A percentile compares a stretch with the other conserved stretches of the same genome.
Evolutionary conservation across 2,797 vertebrate species (phyloP).

Genomic region (Lithobates sylvaticus): DNA sequence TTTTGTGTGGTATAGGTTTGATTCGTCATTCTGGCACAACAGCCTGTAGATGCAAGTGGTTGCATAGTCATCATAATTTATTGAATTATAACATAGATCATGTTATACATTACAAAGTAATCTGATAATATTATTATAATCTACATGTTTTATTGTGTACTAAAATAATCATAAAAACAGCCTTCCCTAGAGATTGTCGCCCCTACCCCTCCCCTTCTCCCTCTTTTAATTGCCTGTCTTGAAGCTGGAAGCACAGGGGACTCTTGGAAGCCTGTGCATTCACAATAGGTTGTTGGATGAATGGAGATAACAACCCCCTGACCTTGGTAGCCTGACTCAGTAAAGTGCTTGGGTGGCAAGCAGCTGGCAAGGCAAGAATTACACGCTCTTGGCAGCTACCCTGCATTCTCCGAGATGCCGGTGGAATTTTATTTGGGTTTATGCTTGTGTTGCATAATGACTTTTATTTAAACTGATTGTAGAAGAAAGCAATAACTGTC

Average conservation of each 20-base stretch:
- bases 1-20: neutral
- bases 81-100: neutral
- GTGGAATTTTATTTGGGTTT: slow-evolving; percentile 43
- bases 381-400: slow-evolving; percentile 25
- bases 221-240: slow-evolving; percentile 41
- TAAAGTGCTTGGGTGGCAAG: slow-evolving; percentile 51
- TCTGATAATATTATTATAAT: neutral
- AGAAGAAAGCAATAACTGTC: neutral
- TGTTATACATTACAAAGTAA: neutral
- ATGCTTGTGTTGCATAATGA: slow-evolving; percentile 19
- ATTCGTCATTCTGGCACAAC: neutral
- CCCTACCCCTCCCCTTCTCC: neutral
- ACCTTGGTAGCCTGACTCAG: slow-evolving; percentile 39
- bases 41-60: neutral
- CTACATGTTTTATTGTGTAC: neutral
- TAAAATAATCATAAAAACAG: neutral
- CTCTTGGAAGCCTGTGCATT: slow-evolving; percentile 24
- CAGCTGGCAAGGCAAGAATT: slow-evolving; percentile 47
- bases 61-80: neutral
- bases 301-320: slow-evolving; percentile 49
- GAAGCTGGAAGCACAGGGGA: slow-evolving; percentile 27
- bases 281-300: slow-evolving; percentile 37
- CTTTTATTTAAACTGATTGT: neutral
- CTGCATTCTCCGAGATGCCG: slow-evolving; percentile 40
- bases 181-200: neutral